Conservation (phyloP, 2,797 vertebrate species). For the Malacoctenus gilli region DNA sequence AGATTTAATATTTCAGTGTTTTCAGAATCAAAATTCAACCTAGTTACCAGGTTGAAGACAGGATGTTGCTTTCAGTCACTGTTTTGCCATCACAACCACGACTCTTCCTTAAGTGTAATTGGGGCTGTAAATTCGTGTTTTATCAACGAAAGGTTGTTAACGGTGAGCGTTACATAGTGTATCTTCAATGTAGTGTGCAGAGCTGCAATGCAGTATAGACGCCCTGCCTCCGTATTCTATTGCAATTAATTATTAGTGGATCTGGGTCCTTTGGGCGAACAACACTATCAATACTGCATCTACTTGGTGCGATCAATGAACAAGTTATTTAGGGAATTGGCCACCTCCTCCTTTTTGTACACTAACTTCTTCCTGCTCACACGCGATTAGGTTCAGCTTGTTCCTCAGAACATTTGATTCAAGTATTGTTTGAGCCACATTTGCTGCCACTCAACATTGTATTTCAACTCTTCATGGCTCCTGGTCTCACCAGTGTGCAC, state of each 20-base stretch:
- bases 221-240: constrained; percentile 63
- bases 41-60: too few species aligned
- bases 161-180: constrained; percentile 19
- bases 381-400: constrained; percentile 21
- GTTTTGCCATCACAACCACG: too few species aligned
- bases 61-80: too few species aligned
- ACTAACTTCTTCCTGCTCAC: constrained; percentile 31
- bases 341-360: constrained; percentile 25
- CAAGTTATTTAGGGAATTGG: constrained; percentile 78
- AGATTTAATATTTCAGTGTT: too few species aligned
- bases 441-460: constrained; percentile 5
- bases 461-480: constrained; percentile 24
- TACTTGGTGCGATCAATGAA: constrained; percentile 79
- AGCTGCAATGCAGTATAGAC: constrained; percentile 72
- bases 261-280: constrained; percentile 75
- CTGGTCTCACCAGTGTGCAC: constrained; percentile 19
- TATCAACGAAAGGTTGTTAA: constrained; percentile 3
- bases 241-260: constrained; percentile 77
- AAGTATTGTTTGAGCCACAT: constrained; percentile 29
- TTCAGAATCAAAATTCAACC: too few species aligned
- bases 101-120: too few species aligned
- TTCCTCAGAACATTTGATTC: constrained; percentile 22
- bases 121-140: too few species aligned
- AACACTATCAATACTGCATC: constrained; percentile 82
- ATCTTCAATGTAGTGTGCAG: constrained; percentile 25